These are phyloP conservation scores for Lacerta bilineata DNA, from an alignment of 2,797 vertebrate species.

Conservation along the genomic window DNA sequence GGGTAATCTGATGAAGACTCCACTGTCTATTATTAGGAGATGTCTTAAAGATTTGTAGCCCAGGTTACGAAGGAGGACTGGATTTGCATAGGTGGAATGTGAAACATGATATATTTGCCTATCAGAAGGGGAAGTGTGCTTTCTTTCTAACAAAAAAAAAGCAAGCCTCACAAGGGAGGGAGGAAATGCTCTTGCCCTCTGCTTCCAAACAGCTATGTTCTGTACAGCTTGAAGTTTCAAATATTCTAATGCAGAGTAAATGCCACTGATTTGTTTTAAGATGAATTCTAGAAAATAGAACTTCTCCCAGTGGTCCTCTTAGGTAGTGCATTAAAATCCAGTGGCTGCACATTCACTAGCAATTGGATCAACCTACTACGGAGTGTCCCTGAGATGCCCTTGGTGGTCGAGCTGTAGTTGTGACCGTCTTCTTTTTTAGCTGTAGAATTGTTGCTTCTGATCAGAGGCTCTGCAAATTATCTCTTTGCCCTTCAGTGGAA, in stretches of 20 bases:
- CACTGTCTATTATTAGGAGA: neutral
- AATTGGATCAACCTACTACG: neutral
- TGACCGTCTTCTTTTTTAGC: neutral
- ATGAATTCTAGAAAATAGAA: neutral
- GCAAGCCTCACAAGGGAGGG: neutral
- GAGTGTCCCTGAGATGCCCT: neutral
- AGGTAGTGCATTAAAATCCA: neutral
- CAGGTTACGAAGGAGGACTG: neutral
- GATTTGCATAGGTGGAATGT: neutral
- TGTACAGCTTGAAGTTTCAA: neutral
- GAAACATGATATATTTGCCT: neutral
- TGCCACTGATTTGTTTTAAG: neutral
- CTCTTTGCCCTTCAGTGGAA: neutral
- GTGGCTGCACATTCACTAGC: neutral
- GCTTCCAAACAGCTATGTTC: slow-evolving; percentile 11
- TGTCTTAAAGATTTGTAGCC: neutral
- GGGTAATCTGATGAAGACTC: neutral
- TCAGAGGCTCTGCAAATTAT: neutral
- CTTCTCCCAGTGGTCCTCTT: slow-evolving; percentile 10
- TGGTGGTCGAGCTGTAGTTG: neutral
- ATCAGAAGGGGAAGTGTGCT: neutral
- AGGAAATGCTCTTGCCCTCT: neutral
- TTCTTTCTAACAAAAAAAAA: neutral
- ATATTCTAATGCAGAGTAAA: neutral
- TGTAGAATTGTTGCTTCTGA: neutral